A percentile compares a stretch with the other conserved stretches of the same genome.
Evolutionary conservation across 2,888 invertebrate genomes (phyloP).

Genomic region (Pharmacophagus antenor): DNA sequence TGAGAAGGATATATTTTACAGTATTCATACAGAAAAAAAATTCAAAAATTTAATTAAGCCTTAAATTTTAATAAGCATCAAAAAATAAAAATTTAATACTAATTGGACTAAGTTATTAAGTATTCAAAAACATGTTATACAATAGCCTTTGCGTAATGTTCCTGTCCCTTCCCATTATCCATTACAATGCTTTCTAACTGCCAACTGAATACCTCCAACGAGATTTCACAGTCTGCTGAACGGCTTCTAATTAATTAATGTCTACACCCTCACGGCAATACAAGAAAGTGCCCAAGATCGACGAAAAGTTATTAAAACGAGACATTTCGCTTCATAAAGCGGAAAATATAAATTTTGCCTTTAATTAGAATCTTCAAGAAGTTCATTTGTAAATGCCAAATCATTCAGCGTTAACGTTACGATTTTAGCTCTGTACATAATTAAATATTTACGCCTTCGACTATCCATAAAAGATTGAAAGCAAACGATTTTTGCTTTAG

Average conservation of each 20-base stretch:
- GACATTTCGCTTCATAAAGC: background rate
- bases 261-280: constrained; percentile 31
- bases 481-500: too few species aligned
- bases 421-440: too few species aligned
- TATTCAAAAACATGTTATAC: constrained; percentile 22
- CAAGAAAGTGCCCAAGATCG: constrained; percentile 20
- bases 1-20: background rate
- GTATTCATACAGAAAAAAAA: background rate
- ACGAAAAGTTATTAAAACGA: constrained; percentile 16
- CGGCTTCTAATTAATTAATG: constrained; percentile 38
- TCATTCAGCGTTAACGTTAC: background rate
- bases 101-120: constrained; percentile 25
- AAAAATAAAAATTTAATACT: constrained; percentile 17
- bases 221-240: constrained; percentile 56
- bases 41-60: constrained; percentile 1
- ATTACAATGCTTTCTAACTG: constrained; percentile 49
- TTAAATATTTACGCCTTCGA: too few species aligned
- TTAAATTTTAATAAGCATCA: constrained; percentile 13
- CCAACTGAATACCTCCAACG: constrained; percentile 54
- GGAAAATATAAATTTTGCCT: background rate
- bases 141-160: constrained; percentile 53
- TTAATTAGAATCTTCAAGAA: background rate
- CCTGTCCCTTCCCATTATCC: constrained; percentile 56
- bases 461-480: too few species aligned
- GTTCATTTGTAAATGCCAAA: background rate